Evolutionary conservation across 2,797 vertebrate genomes (phyloP), one percentile per base, ranked within the genome.

Genomic region (Parauchenoglanis ngamensis): DNA sequence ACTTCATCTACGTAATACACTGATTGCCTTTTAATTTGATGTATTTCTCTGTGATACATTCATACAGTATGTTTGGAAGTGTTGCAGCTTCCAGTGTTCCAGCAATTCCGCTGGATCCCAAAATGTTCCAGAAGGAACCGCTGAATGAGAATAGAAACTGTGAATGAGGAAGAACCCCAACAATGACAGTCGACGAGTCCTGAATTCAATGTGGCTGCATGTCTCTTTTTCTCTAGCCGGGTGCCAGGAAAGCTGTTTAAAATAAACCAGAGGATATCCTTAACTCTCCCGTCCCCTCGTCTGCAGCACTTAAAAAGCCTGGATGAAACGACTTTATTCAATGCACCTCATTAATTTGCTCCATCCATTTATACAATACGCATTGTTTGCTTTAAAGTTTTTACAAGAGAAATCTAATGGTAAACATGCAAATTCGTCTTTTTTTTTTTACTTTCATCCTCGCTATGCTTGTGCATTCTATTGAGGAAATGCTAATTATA

Each of bases 401-500:
- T 79, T 77, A 73, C 67, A 89, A 86, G 73, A 40, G 85, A 86
- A 88, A 84, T 87, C 56, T 85, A 78, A 65, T 86, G 68, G 80
- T 90, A 86, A 88, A 89, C n/a, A 81, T 78, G 89, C 54, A 80
- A 83, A 89, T 90, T 88, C 86, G 0, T 82, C 61, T 82, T 49
- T 40, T 75, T 49, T 82, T 92, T 89, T 56, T 89, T 76, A 68
- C 85, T 92, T 93, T 92, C 89, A 93, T 93, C 89, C 89, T 90
- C 85, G 88, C 89, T 77, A 88, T 90, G 91, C 89, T 91, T 90
- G 90, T 92, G 92, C 90, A 86, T 88, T 90, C 91, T 93, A 90
- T 89, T 92, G 88, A 91, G 72, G 85, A 91, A 92, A 90, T 91
- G 88, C 92, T 94, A 93, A 96, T 95, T 93, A 94, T 87, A 94